Evolutionary conservation across 2,797 vertebrate species (phyloP), one percentile per base, ranked within the genome.

Genomic region (Mus spretus): DNA sequence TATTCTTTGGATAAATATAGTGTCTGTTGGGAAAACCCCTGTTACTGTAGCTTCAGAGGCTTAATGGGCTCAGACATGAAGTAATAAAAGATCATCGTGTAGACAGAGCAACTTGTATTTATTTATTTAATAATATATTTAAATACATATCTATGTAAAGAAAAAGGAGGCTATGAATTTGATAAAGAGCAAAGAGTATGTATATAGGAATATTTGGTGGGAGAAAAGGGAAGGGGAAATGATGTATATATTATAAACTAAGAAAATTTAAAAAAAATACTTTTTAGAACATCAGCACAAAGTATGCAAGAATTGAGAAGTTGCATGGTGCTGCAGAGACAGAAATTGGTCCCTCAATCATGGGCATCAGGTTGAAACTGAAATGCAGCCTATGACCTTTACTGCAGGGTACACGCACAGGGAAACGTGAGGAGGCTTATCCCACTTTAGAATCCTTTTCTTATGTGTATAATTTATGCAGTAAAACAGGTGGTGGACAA

Each of bases 1-100:
- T 28, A 8, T 55, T 22, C 44, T 90, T 94, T 93, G 57, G 5
- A 91, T 53, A 61, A 75, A 91, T 24, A 24, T 89, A 96, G 63
- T 26, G 11, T 91, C 70, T 67, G 26, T 50, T 59, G 6, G 90
- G 44, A 92, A 92, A 63, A 0, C 34, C 11, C 14, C 59, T 19
- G 11, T 24, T n/a, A 34, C 28, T 50, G 28, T 59, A 89, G 77
- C 15, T 74, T 12, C 22, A 24, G 44, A 40, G 12, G 13, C 10
- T 50, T 61, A 55, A 20, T 44, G 1, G n/a, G 34, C 34, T 10
- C n/a, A 70, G 20, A 89, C 19, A 67, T 57, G n/a, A 12, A 82
- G 82, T 19, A 75, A 53, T 53, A 9, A 57, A 83, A 93, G 93
- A 87, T 31, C 14, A 19, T 53, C 17, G 34, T 34, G 13, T 14